A percentile compares a stretch with the other conserved stretches of the same genome.
These are phyloP conservation scores for Heterohyrax brucei DNA, from an alignment of 2,797 vertebrate genomes.

Conservation along the genomic window DNA sequence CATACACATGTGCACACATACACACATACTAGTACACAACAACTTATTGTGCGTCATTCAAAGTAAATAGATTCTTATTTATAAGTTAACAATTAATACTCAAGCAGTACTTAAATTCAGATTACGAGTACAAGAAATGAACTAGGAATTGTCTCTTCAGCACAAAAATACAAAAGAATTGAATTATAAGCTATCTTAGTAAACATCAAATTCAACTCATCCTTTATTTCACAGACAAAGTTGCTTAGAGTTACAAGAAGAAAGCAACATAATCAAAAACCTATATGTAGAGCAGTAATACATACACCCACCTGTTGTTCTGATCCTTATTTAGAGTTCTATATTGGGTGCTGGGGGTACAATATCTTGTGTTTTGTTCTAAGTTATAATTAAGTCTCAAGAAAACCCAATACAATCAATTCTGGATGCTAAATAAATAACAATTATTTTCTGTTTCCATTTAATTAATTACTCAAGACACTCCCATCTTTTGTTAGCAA, in stretches of 20 bases:
- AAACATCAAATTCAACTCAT: constrained; percentile 10
- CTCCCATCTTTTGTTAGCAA: neutral
- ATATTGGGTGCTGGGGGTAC: neutral
- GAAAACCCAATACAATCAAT: neutral
- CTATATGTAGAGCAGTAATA: neutral
- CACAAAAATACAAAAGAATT: neutral
- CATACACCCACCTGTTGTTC: neutral
- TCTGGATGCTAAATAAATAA: neutral
- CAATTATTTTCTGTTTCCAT: neutral
- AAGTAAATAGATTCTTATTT: constrained; percentile 23
- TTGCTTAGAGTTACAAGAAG: neutral
- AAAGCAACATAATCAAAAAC: neutral
- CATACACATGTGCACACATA: neutral
- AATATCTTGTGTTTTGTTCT: neutral
- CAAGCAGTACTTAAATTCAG: neutral
- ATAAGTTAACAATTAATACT: constrained; percentile 15
- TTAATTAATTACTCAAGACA: neutral
- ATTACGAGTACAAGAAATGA: constrained; percentile 27
- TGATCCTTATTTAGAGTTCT: neutral
- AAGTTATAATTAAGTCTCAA: neutral
- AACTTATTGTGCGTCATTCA: neutral
- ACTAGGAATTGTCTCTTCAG: neutral
- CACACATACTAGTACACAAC: neutral
- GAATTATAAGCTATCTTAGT: neutral
- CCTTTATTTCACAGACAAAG: neutral